A percentile compares a stretch with the other conserved stretches of the same genome.
These are phyloP conservation scores for Neocloeon triangulifer DNA, from an alignment of 1,140 invertebrate species.

Conservation along the genomic window DNA sequence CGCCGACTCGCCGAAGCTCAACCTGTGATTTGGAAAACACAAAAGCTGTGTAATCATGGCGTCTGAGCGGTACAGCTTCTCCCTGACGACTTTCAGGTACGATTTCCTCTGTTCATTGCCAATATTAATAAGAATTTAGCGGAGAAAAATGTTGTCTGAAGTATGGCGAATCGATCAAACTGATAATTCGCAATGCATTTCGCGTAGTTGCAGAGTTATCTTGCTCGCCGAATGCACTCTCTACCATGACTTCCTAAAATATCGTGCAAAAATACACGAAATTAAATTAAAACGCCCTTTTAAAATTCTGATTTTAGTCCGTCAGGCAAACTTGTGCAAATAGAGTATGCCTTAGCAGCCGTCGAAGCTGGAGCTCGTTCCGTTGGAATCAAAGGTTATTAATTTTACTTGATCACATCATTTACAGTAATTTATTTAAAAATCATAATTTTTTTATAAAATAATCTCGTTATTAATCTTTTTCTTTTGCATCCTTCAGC, in stretches of 20 bases:
- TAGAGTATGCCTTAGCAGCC: conserved; percentile 98
- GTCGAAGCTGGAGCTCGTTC: conserved; percentile 96
- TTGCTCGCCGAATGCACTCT: conserved; percentile 1
- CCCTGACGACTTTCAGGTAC: conserved; percentile 96
- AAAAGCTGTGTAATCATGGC: conserved; percentile 50
- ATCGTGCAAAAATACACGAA: conserved; percentile 1
- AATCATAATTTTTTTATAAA: no score
- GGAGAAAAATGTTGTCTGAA: no score
- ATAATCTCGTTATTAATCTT: conserved; percentile 5
- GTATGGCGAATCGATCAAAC: no score
- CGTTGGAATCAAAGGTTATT: conserved; percentile 87
- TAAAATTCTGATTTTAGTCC: conserved; percentile 47
- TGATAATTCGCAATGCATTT: not conserved
- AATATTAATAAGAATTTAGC: no score
- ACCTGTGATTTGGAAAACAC: no score
- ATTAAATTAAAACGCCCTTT: conserved; percentile 8
- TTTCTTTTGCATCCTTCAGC: conserved; percentile 27
- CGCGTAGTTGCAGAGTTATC: not conserved
- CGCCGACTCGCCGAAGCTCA: no score
- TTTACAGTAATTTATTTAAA: not conserved
- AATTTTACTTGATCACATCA: conserved; percentile 1
- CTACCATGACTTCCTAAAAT: conserved; percentile 5
- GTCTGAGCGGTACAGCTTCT: conserved; percentile 95
- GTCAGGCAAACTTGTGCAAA: conserved; percentile 97
- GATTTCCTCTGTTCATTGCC: no score